Evolutionary conservation across 1,140 invertebrate genomes (phyloP).

Genomic region (Platorchestia sp.): DNA sequence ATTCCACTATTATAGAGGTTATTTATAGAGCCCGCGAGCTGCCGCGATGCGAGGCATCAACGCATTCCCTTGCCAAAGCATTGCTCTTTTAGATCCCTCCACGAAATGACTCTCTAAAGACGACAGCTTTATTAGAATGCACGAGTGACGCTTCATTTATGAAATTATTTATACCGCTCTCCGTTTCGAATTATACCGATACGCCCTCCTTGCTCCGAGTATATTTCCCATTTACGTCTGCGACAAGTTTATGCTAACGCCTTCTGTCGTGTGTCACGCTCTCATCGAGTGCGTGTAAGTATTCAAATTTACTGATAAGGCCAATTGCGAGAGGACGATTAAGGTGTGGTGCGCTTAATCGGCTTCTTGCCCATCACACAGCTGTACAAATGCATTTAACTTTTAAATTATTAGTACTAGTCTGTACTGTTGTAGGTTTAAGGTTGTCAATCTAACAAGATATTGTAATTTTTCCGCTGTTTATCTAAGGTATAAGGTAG

Average conservation of each 20-base stretch:
- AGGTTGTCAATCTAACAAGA: background rate
- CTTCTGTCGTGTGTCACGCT: background rate
- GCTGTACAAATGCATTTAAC: background rate
- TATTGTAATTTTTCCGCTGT: background rate
- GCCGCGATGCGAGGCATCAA: constrained; percentile 51
- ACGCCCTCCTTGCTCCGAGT: background rate
- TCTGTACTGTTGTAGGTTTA: background rate
- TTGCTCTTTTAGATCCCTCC: constrained; percentile 24
- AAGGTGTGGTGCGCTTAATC: background rate
- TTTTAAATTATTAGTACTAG: background rate
- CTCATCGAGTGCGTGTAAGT: background rate
- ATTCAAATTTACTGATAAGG: background rate
- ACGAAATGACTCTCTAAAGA: constrained; percentile 36
- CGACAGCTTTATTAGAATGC: constrained; percentile 44
- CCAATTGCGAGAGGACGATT: background rate
- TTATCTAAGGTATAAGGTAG: background rate
- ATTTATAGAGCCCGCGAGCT: constrained; percentile 47
- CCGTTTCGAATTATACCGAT: constrained; percentile 34
- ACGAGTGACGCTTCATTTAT: constrained; percentile 27
- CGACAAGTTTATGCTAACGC: background rate
- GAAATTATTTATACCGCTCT: background rate
- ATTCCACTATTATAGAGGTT: constrained; percentile 54
- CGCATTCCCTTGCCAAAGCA: constrained; percentile 27
- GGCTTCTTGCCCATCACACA: background rate
- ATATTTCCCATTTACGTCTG: background rate